Evolutionary conservation across 2,113 vertebrate genomes (phyloP).

Genomic region (Neoarius graeffei): DNA sequence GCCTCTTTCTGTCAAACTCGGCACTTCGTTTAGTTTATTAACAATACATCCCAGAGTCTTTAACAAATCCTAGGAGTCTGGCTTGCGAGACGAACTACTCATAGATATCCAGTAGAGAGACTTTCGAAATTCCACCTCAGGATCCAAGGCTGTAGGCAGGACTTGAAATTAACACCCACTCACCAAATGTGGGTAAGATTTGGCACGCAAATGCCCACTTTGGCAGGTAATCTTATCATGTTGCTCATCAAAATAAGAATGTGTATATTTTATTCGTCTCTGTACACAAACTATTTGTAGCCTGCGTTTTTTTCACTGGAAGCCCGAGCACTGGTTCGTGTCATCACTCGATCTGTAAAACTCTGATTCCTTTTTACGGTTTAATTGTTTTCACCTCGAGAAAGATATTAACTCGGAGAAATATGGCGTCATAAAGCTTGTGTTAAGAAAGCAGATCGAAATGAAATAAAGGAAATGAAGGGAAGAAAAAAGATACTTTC

Average conservation of each 20-base stretch:
- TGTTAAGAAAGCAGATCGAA: background rate
- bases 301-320: background rate
- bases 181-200: conserved; percentile 2
- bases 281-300: background rate
- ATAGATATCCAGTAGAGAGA: background rate
- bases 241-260: conserved; percentile 2
- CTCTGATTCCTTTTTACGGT: background rate
- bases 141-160: conserved; percentile 16
- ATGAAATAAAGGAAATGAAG: background rate
- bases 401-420: background rate
- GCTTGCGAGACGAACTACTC: background rate
- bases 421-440: background rate
- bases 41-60: conserved; percentile 2
- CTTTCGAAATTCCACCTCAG: conserved; percentile 8
- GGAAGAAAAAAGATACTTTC: background rate
- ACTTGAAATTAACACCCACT: conserved; percentile 22
- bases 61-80: conserved; percentile 13
- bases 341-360: background rate
- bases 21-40: conserved; percentile 11
- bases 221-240: background rate
- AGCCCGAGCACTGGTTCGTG: background rate
- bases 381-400: background rate
- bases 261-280: background rate
- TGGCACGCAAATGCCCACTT: background rate
- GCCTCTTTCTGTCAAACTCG: background rate